Evolutionary conservation across 2,113 vertebrate genomes (phyloP).

Genomic region (Ageneiosus marmoratus): DNA sequence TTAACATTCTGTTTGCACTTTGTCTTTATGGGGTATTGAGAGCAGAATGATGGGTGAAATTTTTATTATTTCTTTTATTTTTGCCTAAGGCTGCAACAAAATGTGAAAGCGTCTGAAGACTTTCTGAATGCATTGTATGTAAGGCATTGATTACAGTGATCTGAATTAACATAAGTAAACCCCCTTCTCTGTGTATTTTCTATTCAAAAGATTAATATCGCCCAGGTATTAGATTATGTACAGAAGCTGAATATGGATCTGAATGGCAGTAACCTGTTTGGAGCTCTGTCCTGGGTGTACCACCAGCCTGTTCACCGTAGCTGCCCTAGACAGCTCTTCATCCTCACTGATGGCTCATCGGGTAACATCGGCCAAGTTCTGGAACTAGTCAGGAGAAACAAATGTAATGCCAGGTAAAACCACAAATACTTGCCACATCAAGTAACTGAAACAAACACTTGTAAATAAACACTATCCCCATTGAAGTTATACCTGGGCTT

Average conservation of each 20-base stretch:
- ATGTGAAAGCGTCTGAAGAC: too few species aligned
- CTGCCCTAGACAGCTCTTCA: constrained; percentile 90
- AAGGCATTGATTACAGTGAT: neutral
- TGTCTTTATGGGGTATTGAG: too few species aligned
- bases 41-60: too few species aligned
- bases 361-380: constrained; percentile 74
- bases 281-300: constrained; percentile 82
- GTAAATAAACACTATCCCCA: neutral
- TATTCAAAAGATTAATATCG: constrained; percentile 54
- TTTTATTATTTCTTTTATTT: too few species aligned
- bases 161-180: neutral
- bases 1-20: too few species aligned
- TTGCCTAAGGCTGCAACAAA: too few species aligned
- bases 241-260: constrained; percentile 70
- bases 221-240: constrained; percentile 76
- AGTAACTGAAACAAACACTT: neutral
- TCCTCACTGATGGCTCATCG: constrained; percentile 74
- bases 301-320: constrained; percentile 82
- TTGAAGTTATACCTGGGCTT: neutral
- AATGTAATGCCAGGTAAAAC: constrained; percentile 81
- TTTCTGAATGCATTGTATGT: too few species aligned
- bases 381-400: constrained; percentile 86
- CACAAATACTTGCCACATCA: neutral
- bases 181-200: neutral
- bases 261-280: constrained; percentile 77